These are phyloP conservation scores for Eupleurogrammus muticus DNA, from an alignment of 2,797 vertebrate genomes.

Conservation along the genomic window DNA sequence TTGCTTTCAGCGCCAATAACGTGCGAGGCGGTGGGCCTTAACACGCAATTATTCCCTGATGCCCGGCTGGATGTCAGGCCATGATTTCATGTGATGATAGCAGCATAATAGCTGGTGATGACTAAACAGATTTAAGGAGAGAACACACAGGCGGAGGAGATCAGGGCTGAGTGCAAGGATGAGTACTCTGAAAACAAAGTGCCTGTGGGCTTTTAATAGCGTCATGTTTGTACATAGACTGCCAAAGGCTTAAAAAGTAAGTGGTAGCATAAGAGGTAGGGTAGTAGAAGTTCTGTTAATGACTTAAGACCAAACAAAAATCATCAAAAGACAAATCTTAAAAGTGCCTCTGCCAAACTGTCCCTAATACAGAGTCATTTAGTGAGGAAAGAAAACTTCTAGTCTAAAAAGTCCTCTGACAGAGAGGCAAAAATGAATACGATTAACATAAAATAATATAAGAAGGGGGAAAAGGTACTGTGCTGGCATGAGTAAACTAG, in stretches of 20 bases:
- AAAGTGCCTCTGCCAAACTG: conserved; percentile 42
- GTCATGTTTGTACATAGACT: conserved; percentile 30
- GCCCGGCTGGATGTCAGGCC: neutral
- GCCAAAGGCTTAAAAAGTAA: conserved; percentile 36
- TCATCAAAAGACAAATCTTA: conserved; percentile 61
- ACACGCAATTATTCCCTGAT: neutral
- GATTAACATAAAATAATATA: no score
- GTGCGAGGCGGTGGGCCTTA: neutral
- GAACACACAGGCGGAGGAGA: conserved; percentile 23
- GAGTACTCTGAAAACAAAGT: conserved; percentile 50
- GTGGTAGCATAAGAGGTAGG: conserved; percentile 27
- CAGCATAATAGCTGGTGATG: conserved; percentile 30
- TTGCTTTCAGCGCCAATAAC: neutral
- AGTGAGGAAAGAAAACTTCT: neutral
- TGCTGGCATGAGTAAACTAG: no score
- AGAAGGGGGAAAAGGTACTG: no score
- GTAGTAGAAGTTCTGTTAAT: conserved; percentile 43
- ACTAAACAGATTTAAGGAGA: conserved; percentile 45
- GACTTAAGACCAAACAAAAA: conserved; percentile 59
- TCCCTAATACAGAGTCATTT: conserved; percentile 42
- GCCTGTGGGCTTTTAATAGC: conserved; percentile 62
- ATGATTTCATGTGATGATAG: conserved; percentile 26
- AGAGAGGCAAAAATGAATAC: neutral
- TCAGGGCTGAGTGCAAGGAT: conserved; percentile 49
- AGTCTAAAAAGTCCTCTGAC: conserved; percentile 1